These are phyloP conservation scores for Drosophila punjabiensis DNA, from an alignment of 1,140 invertebrate species.

Conservation along the genomic window DNA sequence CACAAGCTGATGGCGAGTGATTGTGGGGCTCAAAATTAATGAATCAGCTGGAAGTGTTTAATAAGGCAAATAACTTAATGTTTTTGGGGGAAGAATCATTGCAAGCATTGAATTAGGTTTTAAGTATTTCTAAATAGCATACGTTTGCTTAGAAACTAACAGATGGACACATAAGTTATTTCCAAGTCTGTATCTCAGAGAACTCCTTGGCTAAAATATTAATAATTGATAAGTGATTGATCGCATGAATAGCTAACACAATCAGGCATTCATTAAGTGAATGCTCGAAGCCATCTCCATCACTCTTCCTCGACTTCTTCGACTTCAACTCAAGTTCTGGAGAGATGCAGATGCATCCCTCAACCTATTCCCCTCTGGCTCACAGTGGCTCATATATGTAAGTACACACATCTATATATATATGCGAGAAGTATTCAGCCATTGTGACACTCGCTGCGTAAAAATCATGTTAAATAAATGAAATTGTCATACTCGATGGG, in stretches of 20 bases:
- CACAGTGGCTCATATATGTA: constrained; percentile 6
- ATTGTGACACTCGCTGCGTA: constrained; percentile 59
- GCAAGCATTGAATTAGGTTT: not conserved
- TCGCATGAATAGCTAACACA: constrained; percentile 26
- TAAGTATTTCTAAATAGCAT: not conserved
- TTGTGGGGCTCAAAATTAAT: constrained; percentile 3
- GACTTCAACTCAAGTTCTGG: constrained; percentile 9
- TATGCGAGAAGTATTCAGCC: constrained; percentile 23
- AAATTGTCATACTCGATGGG: constrained; percentile 75
- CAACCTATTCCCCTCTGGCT: constrained; percentile 10
- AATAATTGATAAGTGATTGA: constrained; percentile 39
- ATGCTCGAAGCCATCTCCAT: constrained; percentile 38
- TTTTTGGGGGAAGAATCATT: not conserved
- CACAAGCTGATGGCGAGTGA: constrained; percentile 9
- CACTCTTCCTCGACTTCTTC: constrained; percentile 17
- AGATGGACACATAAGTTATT: too few relatives aligned
- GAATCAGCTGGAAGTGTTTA: constrained; percentile 7
- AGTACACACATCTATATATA: constrained; percentile 9
- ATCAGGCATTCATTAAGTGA: constrained; percentile 42
- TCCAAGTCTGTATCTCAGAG: not conserved
- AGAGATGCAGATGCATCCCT: constrained; percentile 26
- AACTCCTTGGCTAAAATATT: not conserved
- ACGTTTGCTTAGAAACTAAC: not conserved
- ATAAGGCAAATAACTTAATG: not conserved
- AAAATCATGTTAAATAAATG: constrained; percentile 76